Evolutionary conservation across 2,888 invertebrate genomes (phyloP).

Genomic region (Drosophila atripex): DNA sequence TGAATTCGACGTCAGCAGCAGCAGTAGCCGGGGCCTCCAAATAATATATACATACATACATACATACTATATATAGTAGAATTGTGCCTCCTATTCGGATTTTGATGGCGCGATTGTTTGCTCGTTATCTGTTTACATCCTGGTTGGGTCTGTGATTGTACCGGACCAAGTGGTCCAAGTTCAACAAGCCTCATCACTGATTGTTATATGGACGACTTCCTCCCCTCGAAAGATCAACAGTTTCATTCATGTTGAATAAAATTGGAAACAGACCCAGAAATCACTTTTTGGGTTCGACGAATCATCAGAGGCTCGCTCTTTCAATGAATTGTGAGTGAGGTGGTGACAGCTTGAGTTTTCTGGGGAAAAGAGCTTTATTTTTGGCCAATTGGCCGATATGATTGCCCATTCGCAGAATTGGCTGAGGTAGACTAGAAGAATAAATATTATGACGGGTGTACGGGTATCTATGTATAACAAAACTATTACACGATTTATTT

Average conservation of each 20-base stretch:
- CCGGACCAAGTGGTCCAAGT: slow-evolving; percentile 22
- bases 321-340: slow-evolving; percentile 1
- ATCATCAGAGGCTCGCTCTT: too few species aligned
- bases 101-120: slow-evolving; percentile 4
- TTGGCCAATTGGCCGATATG: slow-evolving; percentile 32
- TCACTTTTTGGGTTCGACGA: slow-evolving; percentile 26
- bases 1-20: slow-evolving; percentile 29
- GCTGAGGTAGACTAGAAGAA: slow-evolving; percentile 28
- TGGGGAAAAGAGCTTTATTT: slow-evolving; percentile 30
- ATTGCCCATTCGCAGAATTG: slow-evolving; percentile 38
- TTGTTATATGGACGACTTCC: slow-evolving; percentile 14
- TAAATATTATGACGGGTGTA: slow-evolving; percentile 4
- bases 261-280: slow-evolving; percentile 13
- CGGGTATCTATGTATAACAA: not conserved
- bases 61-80: not conserved
- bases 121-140: slow-evolving; percentile 38
- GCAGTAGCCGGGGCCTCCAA: slow-evolving; percentile 12
- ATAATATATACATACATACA: not conserved
- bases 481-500: not conserved
- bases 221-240: not conserved
- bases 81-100: not conserved
- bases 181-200: slow-evolving; percentile 22
- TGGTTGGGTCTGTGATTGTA: slow-evolving; percentile 18
- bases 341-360: slow-evolving; percentile 42
- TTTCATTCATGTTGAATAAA: slow-evolving; percentile 28